Evolutionary conservation across 2,113 vertebrate genomes (phyloP), one percentile per base, ranked within the genome.

Genomic region (Phocoena phocoena): DNA sequence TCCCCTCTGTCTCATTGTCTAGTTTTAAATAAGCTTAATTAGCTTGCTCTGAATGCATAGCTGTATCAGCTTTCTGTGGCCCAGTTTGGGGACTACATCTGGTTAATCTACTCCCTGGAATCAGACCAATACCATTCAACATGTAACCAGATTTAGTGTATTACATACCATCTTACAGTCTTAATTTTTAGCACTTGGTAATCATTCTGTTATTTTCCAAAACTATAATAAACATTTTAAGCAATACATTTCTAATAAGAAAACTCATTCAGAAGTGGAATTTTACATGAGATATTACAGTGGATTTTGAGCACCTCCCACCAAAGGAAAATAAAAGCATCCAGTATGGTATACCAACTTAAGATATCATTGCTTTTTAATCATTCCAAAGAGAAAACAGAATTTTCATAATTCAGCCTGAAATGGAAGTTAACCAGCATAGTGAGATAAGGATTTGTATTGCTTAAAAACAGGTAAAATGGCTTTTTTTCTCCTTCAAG

Each of bases 101-200:
- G 31, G 85, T 95, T 94, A 97, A 96, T 79, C 65, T 96, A 38
- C 58, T 95, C 92, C 58, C 76, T 97, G 55, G 85, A 97, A 94
- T 95, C 12, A 83, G 74, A 93, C 18, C 31, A 86, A 3, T 71
- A n/a, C 17, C 33, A 50, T 44, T 80, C 70, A 90, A 21, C 67
- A 94, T 89, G 6, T 67, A 95, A 44, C 21, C 55, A 93, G 84
- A 96, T 87, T 68, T n/a, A 80, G 67, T 65, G n/a, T 2, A 0
- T 25, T 38, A 25, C 0, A 0, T 60, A 31, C 47, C 82, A 88
- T 88, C 41, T 96, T 60, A 38, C 41, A 36, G 73, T 80, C 28
- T 94, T 96, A 67, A 17, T 88, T 84, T 85, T 80, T 33, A 12
- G 36, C 63, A 3, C 13, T 93, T 85, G 87, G 38, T 93, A 71